Conservation (phyloP, 2,888 invertebrate genomes). For the Clitarchus hookeri region DNA sequence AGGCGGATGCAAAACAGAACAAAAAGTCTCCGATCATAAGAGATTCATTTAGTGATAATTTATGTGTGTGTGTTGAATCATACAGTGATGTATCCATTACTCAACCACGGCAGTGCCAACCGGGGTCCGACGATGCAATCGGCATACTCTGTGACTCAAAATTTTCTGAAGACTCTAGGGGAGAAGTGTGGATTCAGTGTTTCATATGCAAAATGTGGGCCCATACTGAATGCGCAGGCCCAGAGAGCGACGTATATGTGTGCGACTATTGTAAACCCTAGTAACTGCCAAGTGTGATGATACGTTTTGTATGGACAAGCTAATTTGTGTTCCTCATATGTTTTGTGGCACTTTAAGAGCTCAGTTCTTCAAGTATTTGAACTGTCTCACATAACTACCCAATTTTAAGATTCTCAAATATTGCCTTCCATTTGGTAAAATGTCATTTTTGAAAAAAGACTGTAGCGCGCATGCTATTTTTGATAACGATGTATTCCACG, state of each 20-base stretch:
- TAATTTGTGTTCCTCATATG: neutral
- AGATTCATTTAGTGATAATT: neutral
- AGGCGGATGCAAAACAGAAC: neutral
- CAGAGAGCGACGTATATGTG: neutral
- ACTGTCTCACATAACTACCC: neutral
- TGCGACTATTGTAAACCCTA: neutral
- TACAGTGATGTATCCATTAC: neutral
- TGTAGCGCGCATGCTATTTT: neutral
- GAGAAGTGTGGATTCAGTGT: neutral
- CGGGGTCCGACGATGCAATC: constrained; percentile 3
- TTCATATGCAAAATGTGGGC: neutral
- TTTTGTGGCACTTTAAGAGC: neutral
- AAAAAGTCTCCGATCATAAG: neutral
- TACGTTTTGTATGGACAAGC: neutral
- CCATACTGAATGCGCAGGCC: neutral
- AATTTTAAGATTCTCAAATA: neutral
- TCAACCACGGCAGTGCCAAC: neutral
- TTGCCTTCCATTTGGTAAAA: neutral
- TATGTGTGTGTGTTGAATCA: neutral
- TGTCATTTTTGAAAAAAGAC: neutral
- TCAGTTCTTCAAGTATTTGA: neutral
- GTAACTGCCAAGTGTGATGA: neutral
- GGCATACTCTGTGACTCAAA: constrained; percentile 9
- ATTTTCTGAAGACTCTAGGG: constrained; percentile 15
- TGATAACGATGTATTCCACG: neutral